phyloP scores from a whole-genome alignment of 2,113 vertebrate species.

The Electrona antarctica region DNA sequence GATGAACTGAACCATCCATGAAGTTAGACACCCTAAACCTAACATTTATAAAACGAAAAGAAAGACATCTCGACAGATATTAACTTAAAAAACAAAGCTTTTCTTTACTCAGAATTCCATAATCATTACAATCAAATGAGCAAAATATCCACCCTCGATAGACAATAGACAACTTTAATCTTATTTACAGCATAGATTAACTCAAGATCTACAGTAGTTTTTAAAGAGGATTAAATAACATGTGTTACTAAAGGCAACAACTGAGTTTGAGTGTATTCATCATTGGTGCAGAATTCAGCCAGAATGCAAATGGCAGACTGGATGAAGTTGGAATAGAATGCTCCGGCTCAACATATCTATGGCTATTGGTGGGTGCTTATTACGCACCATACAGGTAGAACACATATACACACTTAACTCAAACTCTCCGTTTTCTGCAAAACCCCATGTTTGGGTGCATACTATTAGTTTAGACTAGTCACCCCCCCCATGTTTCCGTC shows the following conservation, averaged over 20 bases:
- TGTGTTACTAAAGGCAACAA: conserved; percentile 75
- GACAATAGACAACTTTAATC: conserved; percentile 64
- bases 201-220: conserved; percentile 74
- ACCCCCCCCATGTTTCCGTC: too few species aligned
- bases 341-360: neutral
- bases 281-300: conserved; percentile 24
- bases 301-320: conserved; percentile 14
- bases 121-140: conserved; percentile 76
- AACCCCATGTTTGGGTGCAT: too few species aligned
- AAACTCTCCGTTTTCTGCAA: neutral
- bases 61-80: conserved; percentile 11
- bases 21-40: neutral
- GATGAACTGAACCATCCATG: neutral
- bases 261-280: conserved; percentile 57
- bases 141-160: conserved; percentile 60
- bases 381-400: conserved; percentile 28
- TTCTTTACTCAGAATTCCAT: conserved; percentile 74
- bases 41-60: neutral
- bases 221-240: conserved; percentile 56
- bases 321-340: conserved; percentile 17
- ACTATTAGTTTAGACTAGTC: too few species aligned
- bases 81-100: conserved; percentile 67
- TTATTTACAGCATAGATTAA: conserved; percentile 78
- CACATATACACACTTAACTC: conserved; percentile 2
- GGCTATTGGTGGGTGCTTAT: conserved; percentile 8